phyloP scores from a whole-genome alignment of 2,113 vertebrate genomes.

The Aspidoscelis tigris region DNA sequence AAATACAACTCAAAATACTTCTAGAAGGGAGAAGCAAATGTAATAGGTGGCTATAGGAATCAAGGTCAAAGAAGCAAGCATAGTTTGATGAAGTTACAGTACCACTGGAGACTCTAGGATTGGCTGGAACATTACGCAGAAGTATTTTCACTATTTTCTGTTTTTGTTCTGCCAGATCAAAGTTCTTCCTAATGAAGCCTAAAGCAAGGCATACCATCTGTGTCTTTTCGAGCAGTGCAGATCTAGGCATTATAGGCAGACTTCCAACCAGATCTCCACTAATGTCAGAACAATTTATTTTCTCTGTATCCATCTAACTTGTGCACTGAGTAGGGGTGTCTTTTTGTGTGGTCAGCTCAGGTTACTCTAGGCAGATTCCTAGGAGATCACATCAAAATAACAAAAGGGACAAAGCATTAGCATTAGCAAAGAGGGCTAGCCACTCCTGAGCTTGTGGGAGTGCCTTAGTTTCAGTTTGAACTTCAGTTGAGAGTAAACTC shows the following conservation, averaged over 20 bases:
- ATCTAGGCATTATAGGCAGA: slow-evolving; percentile 18
- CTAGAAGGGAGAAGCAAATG: neutral
- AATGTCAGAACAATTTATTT: slow-evolving; percentile 25
- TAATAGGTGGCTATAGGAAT: neutral
- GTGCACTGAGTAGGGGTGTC: neutral
- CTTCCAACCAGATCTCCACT: neutral
- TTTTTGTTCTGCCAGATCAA: neutral
- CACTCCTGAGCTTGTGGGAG: too few species aligned
- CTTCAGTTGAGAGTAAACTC: too few species aligned
- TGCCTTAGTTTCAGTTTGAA: too few species aligned
- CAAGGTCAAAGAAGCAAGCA: neutral
- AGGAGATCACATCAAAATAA: too few species aligned
- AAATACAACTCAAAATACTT: neutral
- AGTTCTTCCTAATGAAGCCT: slow-evolving; percentile 3
- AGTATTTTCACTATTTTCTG: slow-evolving; percentile 10
- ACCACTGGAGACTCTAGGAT: neutral
- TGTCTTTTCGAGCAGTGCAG: slow-evolving; percentile 1
- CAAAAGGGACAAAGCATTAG: too few species aligned
- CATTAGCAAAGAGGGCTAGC: too few species aligned
- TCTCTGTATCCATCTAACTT: slow-evolving; percentile 7
- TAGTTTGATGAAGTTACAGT: neutral
- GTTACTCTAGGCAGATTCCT: too few species aligned
- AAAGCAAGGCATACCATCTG: slow-evolving; percentile 14
- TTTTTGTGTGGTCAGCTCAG: too few species aligned
- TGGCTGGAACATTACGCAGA: neutral